A percentile compares a stretch with the other conserved stretches of the same genome.
phyloP scores from a whole-genome alignment of 2,113 vertebrate genomes.

The Bombycilla garrulus region DNA sequence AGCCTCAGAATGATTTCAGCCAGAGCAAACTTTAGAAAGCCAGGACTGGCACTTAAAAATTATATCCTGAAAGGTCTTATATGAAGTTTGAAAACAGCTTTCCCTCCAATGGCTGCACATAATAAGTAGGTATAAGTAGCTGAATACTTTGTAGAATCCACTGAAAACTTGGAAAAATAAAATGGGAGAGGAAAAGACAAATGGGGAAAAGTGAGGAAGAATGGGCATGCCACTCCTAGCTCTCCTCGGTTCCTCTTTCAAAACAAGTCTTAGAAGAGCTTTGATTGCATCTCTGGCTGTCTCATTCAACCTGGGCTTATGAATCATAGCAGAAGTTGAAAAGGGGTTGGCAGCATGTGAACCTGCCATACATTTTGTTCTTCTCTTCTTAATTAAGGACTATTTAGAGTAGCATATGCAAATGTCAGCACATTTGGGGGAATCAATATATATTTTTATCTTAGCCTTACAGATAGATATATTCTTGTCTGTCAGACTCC shows the following conservation, averaged over 20 bases:
- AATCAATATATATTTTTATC: slow-evolving; percentile 5
- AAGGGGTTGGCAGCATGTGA: slow-evolving; percentile 3
- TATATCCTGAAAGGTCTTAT: neutral
- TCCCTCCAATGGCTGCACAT: neutral
- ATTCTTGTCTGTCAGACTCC: neutral
- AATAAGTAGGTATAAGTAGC: neutral
- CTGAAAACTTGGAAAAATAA: neutral
- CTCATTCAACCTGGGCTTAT: neutral
- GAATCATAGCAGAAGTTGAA: slow-evolving; percentile 36
- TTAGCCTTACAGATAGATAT: neutral
- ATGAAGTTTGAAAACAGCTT: neutral
- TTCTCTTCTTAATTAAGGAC: slow-evolving; percentile 43
- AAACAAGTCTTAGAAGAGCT: slow-evolving; percentile 33
- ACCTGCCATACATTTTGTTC: slow-evolving; percentile 28
- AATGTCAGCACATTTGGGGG: neutral
- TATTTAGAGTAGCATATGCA: neutral
- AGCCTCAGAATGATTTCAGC: neutral
- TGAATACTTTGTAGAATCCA: neutral
- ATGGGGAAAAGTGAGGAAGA: neutral
- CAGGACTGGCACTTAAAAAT: neutral
- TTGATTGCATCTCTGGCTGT: slow-evolving; percentile 39
- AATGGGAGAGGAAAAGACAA: neutral
- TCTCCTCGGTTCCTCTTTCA: neutral
- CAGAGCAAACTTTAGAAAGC: neutral
- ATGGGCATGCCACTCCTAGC: neutral